phyloP scores from a whole-genome alignment of 2,113 vertebrate species.

The Nematolebias whitei region DNA sequence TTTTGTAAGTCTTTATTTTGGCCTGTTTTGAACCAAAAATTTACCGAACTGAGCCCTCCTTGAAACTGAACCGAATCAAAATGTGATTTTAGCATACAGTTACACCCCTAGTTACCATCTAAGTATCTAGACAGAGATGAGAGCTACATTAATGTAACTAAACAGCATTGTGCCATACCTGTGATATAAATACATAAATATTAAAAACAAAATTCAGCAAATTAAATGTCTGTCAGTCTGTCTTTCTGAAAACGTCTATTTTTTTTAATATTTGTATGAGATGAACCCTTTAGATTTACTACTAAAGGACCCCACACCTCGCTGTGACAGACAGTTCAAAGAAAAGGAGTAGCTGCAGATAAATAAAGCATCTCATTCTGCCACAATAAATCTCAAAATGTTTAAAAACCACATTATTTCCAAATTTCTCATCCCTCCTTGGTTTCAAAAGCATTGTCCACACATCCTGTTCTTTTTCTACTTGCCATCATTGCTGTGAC shows the following conservation, averaged over 20 bases:
- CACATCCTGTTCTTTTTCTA: constrained; percentile 44
- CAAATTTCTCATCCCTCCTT: constrained; percentile 31
- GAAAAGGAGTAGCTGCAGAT: constrained; percentile 9
- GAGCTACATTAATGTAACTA: constrained; percentile 35
- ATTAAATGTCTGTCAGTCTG: constrained; percentile 12
- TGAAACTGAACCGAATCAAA: too few relatives aligned
- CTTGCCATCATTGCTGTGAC: constrained; percentile 54
- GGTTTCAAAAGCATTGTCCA: constrained; percentile 34
- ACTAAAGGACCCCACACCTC: constrained; percentile 15
- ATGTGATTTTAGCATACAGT: neutral
- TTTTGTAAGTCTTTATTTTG: too few relatives aligned
- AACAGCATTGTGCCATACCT: constrained; percentile 15
- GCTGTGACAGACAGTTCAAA: constrained; percentile 4
- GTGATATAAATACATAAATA: neutral
- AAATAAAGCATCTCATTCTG: constrained; percentile 40
- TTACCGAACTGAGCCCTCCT: too few relatives aligned
- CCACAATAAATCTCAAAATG: constrained; percentile 29
- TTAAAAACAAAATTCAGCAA: constrained; percentile 34
- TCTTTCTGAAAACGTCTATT: constrained; percentile 10
- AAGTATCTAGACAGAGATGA: neutral
- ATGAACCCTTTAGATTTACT: constrained; percentile 14
- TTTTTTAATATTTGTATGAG: constrained; percentile 11
- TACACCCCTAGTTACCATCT: too few relatives aligned
- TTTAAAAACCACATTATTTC: constrained; percentile 36
- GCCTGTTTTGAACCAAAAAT: too few relatives aligned